Evolutionary conservation across 1,140 invertebrate genomes (phyloP).

Genomic region (Achatina immaculata): DNA sequence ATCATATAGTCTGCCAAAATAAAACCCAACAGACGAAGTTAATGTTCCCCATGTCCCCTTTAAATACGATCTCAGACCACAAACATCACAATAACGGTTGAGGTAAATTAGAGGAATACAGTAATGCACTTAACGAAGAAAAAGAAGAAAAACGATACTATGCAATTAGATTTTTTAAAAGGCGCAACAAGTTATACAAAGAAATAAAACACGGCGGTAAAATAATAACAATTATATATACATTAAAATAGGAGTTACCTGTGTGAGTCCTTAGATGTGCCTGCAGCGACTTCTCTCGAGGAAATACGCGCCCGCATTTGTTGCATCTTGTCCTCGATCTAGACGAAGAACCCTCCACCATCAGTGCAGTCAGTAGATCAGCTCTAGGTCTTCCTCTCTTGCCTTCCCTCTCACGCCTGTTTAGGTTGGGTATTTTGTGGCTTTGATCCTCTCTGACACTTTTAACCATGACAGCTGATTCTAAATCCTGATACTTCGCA

Average conservation of each 20-base stretch:
- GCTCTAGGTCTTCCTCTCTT: slow-evolving; percentile 79
- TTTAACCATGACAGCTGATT: neutral
- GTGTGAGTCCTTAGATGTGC: slow-evolving; percentile 87
- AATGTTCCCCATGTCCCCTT: too few relatives aligned
- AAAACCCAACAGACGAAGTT: too few relatives aligned
- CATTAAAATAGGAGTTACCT: too few relatives aligned
- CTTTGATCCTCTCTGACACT: neutral
- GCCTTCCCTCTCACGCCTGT: slow-evolving; percentile 31
- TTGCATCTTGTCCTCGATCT: slow-evolving; percentile 82
- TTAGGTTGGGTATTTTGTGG: neutral
- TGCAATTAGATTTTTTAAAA: neutral
- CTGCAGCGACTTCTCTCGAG: slow-evolving; percentile 84
- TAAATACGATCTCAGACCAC: too few relatives aligned
- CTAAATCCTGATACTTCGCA: neutral
- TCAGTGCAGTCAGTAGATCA: slow-evolving; percentile 80
- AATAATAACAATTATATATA: too few relatives aligned
- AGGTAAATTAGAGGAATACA: too few relatives aligned
- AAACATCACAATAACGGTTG: too few relatives aligned
- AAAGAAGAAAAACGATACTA: neutral
- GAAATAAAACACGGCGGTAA: neutral
- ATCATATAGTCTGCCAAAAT: too few relatives aligned
- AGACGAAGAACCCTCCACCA: slow-evolving; percentile 81
- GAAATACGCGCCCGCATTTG: slow-evolving; percentile 83
- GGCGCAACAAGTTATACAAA: neutral
- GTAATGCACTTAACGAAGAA: neutral